A percentile compares a stretch with the other conserved stretches of the same genome.
Conservation (phyloP, 2,888 invertebrate species). For the Auanema freiburgensis region DNA sequence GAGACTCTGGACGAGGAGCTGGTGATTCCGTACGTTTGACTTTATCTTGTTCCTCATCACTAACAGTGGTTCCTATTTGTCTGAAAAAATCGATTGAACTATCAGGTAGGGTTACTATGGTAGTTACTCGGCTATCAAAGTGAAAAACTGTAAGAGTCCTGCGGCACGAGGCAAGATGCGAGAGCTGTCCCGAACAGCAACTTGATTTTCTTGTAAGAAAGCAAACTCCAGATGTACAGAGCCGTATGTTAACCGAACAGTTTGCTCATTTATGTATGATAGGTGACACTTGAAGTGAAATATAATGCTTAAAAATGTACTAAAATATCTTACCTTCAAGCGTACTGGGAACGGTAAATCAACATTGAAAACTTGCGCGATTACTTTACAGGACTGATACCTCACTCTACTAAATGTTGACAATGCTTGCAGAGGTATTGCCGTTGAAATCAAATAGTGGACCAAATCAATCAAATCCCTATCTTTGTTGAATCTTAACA, state of each 20-base stretch:
- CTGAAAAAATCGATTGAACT: not conserved
- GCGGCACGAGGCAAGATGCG: slow-evolving; percentile 29
- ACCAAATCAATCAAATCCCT: slow-evolving; percentile 50
- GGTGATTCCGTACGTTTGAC: not conserved
- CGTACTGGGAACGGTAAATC: slow-evolving; percentile 39
- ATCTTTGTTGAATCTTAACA: slow-evolving; percentile 23
- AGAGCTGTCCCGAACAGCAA: slow-evolving; percentile 42
- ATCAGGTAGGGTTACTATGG: not conserved
- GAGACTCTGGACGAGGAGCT: not conserved
- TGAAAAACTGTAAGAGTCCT: slow-evolving; percentile 40
- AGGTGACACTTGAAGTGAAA: slow-evolving; percentile 38
- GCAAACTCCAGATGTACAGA: slow-evolving; percentile 46
- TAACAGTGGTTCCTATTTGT: not conserved
- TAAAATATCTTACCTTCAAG: slow-evolving; percentile 24
- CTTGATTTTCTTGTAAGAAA: slow-evolving; percentile 34
- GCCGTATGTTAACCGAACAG: slow-evolving; percentile 45
- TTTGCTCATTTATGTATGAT: slow-evolving; percentile 33
- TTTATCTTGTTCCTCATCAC: not conserved
- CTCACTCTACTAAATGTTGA: slow-evolving; percentile 40
- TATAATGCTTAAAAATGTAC: not conserved
- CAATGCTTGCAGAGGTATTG: slow-evolving; percentile 37
- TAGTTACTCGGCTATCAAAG: slow-evolving; percentile 16
- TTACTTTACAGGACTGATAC: slow-evolving; percentile 34
- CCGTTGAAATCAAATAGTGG: slow-evolving; percentile 40
- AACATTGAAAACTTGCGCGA: slow-evolving; percentile 31